Conservation (phyloP, 30 jellyfish, hydroid and myxozoan genomes). For the Clytia hemisphaerica region DNA sequence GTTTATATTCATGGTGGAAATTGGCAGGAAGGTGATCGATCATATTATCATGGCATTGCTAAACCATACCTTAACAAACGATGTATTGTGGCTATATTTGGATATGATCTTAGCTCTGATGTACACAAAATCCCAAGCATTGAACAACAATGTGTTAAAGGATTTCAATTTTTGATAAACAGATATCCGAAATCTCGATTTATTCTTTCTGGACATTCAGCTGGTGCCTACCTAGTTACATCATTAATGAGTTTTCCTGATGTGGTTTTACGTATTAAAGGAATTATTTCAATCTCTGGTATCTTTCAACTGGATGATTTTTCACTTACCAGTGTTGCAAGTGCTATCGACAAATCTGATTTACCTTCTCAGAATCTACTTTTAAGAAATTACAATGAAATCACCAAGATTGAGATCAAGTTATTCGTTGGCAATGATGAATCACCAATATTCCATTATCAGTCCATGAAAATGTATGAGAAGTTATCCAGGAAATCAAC, state of each 20-base stretch:
- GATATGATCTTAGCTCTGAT: slow-evolving; percentile 17
- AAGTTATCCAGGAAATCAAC: neutral
- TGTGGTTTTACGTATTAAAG: too few species aligned
- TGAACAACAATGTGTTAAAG: slow-evolving; percentile 2
- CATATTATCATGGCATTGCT: neutral
- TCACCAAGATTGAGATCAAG: too few species aligned
- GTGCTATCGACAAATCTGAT: too few species aligned
- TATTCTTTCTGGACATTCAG: slow-evolving; percentile 24
- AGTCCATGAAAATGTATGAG: neutral
- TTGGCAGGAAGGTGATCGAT: slow-evolving; percentile 39
- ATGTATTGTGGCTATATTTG: slow-evolving; percentile 4
- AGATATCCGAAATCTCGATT: neutral
- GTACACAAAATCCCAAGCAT: neutral
- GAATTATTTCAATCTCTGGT: too few species aligned
- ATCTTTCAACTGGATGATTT: too few species aligned
- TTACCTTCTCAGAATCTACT: too few species aligned
- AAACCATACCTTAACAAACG: slow-evolving; percentile 9
- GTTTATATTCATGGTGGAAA: slow-evolving; percentile 42
- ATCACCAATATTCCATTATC: slow-evolving; percentile 16
- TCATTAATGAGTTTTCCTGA: too few species aligned
- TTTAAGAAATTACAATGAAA: too few species aligned
- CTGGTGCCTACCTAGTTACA: slow-evolving; percentile 20
- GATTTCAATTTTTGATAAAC: neutral
- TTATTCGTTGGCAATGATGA: slow-evolving; percentile 17
- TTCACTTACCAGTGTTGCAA: too few species aligned